Evolutionary conservation across 1,140 invertebrate genomes (phyloP).

Genomic region (Mylabris phalerata): DNA sequence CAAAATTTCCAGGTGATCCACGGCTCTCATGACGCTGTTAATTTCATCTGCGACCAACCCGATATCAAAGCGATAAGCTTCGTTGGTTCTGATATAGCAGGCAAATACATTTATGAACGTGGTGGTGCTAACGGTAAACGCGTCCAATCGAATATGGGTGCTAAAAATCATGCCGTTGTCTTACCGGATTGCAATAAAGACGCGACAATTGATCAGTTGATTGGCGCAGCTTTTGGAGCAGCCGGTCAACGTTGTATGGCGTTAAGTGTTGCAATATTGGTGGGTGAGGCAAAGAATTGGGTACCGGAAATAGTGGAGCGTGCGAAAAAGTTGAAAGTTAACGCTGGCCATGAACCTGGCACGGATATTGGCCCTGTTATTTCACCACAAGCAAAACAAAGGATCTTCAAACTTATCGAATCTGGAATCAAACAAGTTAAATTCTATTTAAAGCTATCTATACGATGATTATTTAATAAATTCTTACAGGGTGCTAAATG

Average conservation of each 20-base stretch:
- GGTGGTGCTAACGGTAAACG: conserved; percentile 82
- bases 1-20: conserved; percentile 67
- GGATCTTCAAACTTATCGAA: conserved; percentile 82
- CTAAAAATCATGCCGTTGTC: conserved; percentile 97
- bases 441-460: no score
- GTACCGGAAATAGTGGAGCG: conserved; percentile 85
- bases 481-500: conserved; percentile 67
- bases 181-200: conserved; percentile 98
- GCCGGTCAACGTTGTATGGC: conserved; percentile 98
- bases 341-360: conserved; percentile 82
- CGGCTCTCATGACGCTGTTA: conserved; percentile 87
- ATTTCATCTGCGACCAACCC: conserved; percentile 95
- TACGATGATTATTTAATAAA: no score
- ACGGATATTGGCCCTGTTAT: conserved; percentile 98
- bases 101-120: conserved; percentile 92
- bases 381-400: conserved; percentile 80
- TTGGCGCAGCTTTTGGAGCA: conserved; percentile 94
- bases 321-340: conserved; percentile 87
- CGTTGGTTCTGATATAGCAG: conserved; percentile 94
- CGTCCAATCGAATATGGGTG: conserved; percentile 98
- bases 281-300: conserved; percentile 89
- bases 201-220: conserved; percentile 86
- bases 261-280: conserved; percentile 92
- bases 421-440: conserved; percentile 51
- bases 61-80: conserved; percentile 97